Percentiles rank a stretch among this genome's conserved stretches.
These are phyloP conservation scores for Diorhabda sublineata DNA, from an alignment of 1,140 invertebrate species.

Conservation along the genomic window DNA sequence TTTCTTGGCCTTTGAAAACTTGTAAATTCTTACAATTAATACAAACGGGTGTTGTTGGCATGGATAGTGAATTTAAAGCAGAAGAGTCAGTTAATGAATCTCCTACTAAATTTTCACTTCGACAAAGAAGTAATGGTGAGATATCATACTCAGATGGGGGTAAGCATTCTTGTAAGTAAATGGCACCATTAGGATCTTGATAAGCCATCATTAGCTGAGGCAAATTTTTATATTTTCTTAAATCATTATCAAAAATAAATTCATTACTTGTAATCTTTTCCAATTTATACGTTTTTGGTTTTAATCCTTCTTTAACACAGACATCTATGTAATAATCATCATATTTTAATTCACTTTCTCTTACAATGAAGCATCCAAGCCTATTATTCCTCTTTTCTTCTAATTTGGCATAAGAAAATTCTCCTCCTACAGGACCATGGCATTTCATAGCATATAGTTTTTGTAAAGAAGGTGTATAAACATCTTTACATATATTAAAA, in stretches of 20 bases:
- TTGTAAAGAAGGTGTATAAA: slow-evolving; percentile 70
- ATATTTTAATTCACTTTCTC: slow-evolving; percentile 75
- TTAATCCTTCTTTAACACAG: slow-evolving; percentile 64
- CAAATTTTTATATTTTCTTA: slow-evolving; percentile 57
- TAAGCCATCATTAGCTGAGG: slow-evolving; percentile 59
- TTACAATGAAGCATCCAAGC: slow-evolving; percentile 72
- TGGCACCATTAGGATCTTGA: slow-evolving; percentile 53
- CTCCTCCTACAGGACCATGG: slow-evolving; percentile 79
- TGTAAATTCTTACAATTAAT: slow-evolving; percentile 61
- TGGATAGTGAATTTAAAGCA: slow-evolving; percentile 47
- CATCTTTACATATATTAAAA: slow-evolving; percentile 79
- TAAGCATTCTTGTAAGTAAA: slow-evolving; percentile 69
- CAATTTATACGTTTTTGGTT: slow-evolving; percentile 67
- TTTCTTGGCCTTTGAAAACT: slow-evolving; percentile 56
- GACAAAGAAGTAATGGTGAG: slow-evolving; percentile 69
- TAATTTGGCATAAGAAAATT: slow-evolving; percentile 79
- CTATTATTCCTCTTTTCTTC: slow-evolving; percentile 70
- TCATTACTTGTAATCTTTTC: slow-evolving; percentile 50
- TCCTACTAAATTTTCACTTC: slow-evolving; percentile 44
- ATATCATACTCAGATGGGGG: slow-evolving; percentile 82
- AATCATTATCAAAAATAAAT: slow-evolving; percentile 51
- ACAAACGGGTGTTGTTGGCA: slow-evolving; percentile 52
- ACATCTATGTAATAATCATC: slow-evolving; percentile 76
- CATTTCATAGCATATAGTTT: slow-evolving; percentile 71
- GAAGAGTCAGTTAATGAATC: slow-evolving; percentile 49